phyloP scores from a whole-genome alignment of 2,797 vertebrate species.

The Bradypus variegatus region DNA sequence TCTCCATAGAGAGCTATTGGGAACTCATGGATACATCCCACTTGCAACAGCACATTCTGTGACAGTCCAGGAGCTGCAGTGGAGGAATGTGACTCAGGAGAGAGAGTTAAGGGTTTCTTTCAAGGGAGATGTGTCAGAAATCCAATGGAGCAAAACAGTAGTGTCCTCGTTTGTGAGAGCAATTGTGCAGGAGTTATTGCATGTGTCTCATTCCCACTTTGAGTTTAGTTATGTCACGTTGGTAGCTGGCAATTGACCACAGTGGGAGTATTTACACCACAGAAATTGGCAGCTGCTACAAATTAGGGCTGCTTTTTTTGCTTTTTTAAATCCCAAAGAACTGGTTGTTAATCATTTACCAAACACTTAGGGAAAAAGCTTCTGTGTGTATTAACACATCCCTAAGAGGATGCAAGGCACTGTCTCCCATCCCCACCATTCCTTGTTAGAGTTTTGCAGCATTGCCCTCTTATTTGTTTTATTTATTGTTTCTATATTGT shows the following conservation, averaged over 20 bases:
- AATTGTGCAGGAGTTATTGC: accelerated
- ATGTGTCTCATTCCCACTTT: accelerated
- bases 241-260: neutral
- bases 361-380: neutral
- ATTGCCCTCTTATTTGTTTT: neutral
- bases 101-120: neutral
- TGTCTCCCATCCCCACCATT: neutral
- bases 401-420: neutral
- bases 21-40: accelerated
- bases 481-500: neutral
- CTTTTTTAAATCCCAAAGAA: neutral
- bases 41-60: neutral
- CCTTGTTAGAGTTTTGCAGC: neutral
- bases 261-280: neutral
- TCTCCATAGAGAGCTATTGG: accelerated
- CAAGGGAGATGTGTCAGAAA: neutral
- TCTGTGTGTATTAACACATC: neutral
- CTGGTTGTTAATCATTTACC: neutral
- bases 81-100: neutral
- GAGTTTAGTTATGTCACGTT: accelerated
- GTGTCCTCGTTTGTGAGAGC: neutral
- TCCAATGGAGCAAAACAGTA: neutral
- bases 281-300: neutral
- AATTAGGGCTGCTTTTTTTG: neutral
- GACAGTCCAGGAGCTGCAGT: neutral